Evolutionary conservation across 2,113 vertebrate species (phyloP).

Genomic region (Scortum barcoo): DNA sequence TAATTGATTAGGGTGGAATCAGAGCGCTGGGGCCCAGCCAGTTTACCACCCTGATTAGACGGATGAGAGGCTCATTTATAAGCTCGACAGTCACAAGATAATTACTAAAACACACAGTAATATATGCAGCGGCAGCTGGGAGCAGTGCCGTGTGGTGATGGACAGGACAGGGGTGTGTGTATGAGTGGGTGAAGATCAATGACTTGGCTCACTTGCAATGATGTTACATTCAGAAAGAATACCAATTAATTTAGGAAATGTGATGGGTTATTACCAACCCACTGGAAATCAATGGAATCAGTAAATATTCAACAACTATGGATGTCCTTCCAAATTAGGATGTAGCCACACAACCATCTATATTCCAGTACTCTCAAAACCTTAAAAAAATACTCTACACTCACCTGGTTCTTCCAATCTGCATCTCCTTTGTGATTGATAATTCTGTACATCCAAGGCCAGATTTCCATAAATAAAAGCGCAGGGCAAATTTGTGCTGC

Average conservation of each 20-base stretch:
- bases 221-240: conserved; percentile 17
- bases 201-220: conserved; percentile 1
- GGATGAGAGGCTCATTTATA: conserved; percentile 82
- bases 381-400: neutral
- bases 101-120: conserved; percentile 80
- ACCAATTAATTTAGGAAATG: neutral
- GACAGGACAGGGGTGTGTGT: conserved; percentile 40
- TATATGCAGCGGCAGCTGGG: conserved; percentile 66
- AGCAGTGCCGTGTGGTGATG: conserved; percentile 21
- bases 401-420: conserved; percentile 16
- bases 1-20: conserved; percentile 83
- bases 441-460: conserved; percentile 23
- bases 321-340: neutral
- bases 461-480: conserved; percentile 50
- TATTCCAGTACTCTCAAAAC: neutral
- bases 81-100: conserved; percentile 77
- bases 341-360: neutral
- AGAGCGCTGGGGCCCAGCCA: conserved; percentile 73
- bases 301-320: neutral
- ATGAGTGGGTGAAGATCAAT: conserved; percentile 19
- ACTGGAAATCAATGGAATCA: neutral
- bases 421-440: conserved; percentile 14
- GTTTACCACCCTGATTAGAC: conserved; percentile 79
- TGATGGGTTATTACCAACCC: neutral
- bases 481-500: conserved; percentile 35